A percentile compares a stretch with the other conserved stretches of the same genome.
Evolutionary conservation across 1,140 invertebrate genomes (phyloP).

Genomic region (Rhopalosiphum padi): DNA sequence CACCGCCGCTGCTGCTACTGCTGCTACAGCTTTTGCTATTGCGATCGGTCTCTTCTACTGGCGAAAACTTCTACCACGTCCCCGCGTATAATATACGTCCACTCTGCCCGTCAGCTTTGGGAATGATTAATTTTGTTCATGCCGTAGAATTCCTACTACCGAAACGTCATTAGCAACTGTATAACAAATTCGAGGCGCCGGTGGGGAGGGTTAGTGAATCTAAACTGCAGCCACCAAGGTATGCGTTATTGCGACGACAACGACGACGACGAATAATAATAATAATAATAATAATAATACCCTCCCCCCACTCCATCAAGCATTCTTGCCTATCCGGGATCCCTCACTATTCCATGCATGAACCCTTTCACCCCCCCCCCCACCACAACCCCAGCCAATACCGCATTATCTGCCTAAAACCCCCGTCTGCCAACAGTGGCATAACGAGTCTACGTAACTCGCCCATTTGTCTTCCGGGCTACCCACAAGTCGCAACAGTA

Average conservation of each 20-base stretch:
- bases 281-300: not conserved
- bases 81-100: not conserved
- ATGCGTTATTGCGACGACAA: conserved; percentile 29
- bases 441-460: conserved; percentile 10
- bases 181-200: not conserved
- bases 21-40: not conserved
- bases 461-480: conserved; percentile 35
- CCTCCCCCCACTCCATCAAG: not conserved
- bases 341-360: not conserved
- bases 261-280: conserved; percentile 14
- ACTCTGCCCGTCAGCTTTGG: not conserved
- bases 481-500: not conserved
- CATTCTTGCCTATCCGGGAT: not conserved
- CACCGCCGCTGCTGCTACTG: not conserved
- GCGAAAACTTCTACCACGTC: conserved; percentile 31
- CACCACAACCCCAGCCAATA: not conserved
- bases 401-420: not conserved
- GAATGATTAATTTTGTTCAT: conserved; percentile 38
- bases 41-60: not conserved
- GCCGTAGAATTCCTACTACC: not conserved
- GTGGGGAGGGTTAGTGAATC: not conserved
- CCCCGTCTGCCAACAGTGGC: not conserved
- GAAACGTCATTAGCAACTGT: conserved; percentile 51
- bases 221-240: conserved; percentile 32
- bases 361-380: not conserved